phyloP scores from a whole-genome alignment of 2,888 invertebrate genomes.

The Vesta saturnalis region DNA sequence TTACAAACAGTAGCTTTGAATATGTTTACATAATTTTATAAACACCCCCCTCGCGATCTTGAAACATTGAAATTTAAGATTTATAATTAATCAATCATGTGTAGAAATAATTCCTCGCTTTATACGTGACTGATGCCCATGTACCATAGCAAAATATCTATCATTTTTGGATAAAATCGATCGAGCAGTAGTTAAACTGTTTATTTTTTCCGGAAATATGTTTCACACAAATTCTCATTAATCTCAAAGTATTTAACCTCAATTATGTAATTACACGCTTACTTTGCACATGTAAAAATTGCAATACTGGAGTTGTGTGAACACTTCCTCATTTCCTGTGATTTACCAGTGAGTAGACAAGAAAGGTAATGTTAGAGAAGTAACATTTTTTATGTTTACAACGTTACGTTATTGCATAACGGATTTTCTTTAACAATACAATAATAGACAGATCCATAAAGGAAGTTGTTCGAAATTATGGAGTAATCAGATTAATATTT shows the following conservation, averaged over 20 bases:
- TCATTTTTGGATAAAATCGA: background rate
- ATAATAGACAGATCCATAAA: background rate
- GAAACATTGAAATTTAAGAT: conserved; percentile 7
- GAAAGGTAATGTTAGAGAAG: background rate
- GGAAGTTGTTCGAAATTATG: background rate
- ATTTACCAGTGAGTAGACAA: background rate
- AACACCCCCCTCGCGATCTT: background rate
- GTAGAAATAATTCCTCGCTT: conserved; percentile 4
- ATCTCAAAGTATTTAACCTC: background rate
- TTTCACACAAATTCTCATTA: no score
- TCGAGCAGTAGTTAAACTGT: background rate
- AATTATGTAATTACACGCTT: conserved; percentile 4
- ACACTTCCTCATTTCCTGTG: background rate
- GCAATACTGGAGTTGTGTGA: background rate
- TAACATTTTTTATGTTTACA: background rate
- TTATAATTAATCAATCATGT: conserved; percentile 3
- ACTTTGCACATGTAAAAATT: conserved; percentile 10
- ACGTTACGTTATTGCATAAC: conserved; percentile 1
- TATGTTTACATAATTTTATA: conserved; percentile 9
- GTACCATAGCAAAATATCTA: background rate
- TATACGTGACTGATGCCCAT: conserved; percentile 2
- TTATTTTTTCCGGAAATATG: no score
- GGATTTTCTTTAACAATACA: background rate
- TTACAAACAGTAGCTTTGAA: conserved; percentile 20
- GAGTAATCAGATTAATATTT: no score